Evolutionary conservation across 2,797 vertebrate species (phyloP).

Genomic region (Lerista edwardsae): DNA sequence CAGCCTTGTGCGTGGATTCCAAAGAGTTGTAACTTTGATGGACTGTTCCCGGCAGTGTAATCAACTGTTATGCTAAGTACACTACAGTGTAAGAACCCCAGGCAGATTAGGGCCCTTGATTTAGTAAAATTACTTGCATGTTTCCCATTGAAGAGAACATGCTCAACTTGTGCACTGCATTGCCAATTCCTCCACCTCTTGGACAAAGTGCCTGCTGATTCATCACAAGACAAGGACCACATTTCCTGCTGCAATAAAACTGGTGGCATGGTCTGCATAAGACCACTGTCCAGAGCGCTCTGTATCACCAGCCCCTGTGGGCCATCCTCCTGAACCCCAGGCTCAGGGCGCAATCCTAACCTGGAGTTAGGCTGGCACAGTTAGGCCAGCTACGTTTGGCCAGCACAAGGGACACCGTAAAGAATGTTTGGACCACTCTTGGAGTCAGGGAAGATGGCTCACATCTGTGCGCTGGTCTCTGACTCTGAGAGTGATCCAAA

Average conservation of each 20-base stretch:
- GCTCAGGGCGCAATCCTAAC: too few relatives aligned
- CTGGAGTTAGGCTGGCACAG: too few relatives aligned
- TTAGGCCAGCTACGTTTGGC: too few relatives aligned
- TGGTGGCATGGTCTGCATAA: neutral
- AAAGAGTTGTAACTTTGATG: conserved; percentile 8
- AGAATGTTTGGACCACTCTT: too few relatives aligned
- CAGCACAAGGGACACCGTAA: too few relatives aligned
- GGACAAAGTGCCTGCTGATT: neutral
- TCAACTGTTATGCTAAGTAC: conserved; percentile 8
- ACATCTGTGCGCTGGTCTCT: too few relatives aligned
- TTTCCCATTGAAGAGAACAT: neutral
- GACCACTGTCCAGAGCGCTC: too few relatives aligned
- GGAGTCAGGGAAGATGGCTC: too few relatives aligned
- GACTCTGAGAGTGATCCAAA: too few relatives aligned
- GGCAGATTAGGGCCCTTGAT: conserved; percentile 9
- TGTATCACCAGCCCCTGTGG: too few relatives aligned
- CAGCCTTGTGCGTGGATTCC: neutral
- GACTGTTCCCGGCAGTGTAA: conserved; percentile 1
- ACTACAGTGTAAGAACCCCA: neutral
- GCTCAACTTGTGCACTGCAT: neutral
- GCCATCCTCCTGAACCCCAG: too few relatives aligned
- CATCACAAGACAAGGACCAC: neutral
- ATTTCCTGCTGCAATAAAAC: neutral
- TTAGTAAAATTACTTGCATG: neutral
- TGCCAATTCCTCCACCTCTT: neutral